Base-by-base conservation (phyloP, 2,113 vertebrate genomes). In the Sorex fumeus region DNA sequence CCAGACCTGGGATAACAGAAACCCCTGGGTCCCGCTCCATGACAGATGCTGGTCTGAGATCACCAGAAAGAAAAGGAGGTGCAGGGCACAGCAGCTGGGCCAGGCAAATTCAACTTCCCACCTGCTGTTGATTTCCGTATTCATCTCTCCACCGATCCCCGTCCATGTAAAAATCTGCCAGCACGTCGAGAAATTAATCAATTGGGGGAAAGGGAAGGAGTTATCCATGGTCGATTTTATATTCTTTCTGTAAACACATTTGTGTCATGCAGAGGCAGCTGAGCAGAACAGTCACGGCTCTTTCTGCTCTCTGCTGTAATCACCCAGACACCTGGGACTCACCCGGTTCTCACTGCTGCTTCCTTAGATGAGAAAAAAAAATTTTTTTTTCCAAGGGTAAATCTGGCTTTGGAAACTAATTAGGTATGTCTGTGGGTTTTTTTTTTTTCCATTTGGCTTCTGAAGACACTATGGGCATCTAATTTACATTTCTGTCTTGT, bases 101-200 rank as follows among this genome's bases (percentile, higher is more conserved):
- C 80, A 91, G 91, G 92, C 90, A 90, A 90, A 95, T 71, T 84
- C 89, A 82, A 89, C 95, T 87, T 84, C 95, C 96, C 96, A 95
- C 96, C 96, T 96, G 96, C 96, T 95, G 94, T 62, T 84, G 94
- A 91, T 87, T 92, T 92, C 74, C 86, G 87, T 93, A 94, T 92
- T 95, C 93, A 79, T 96, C 91, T 91, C 81, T 86, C 87, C 77
- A 69, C 84, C 28, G 10, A 67, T 89, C 57, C 90, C 92, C 4
- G 18, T 90, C 91, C 84, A 25, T 71, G 92, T 27, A 79, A 83
- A 96, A 96, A 82, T 70, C 92, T 92, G 94, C 95, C 96, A 94
- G 91, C 92, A 87, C 62, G 30, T 92, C 11, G 78, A 95, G 92
- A 97, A 96, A 95, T 95, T 95, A 96, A 97, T 96, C 96, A 97